Base-by-base conservation (phyloP, 2,888 invertebrate species). In the Acrobasis suavella region DNA sequence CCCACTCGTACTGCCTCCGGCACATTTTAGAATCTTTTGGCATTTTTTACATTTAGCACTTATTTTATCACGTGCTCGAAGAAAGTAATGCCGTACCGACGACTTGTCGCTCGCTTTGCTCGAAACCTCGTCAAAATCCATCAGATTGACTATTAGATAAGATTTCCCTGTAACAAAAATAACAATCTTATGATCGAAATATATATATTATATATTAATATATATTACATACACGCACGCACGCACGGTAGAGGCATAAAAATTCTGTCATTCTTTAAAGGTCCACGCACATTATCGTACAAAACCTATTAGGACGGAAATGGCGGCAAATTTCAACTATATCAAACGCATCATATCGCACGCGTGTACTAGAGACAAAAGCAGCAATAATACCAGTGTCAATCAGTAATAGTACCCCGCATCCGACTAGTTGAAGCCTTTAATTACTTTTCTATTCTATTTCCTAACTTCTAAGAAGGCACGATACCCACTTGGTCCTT, bases 1-100 rank as follows among this genome's bases (percentile, higher is more conserved):
- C 10, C 58, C 32, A 15, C 51, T 52, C 17, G 62, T 62, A 32
- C 51, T 42, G 37, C 62, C 62, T 12, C 62, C 58, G 15, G 14
- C 52, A 32, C 42, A 62, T 22, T 51, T 62, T 37, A 62, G 14
- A 15, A 62, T 22, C 32, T 62, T 62, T 22, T 39, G n/a, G 37
- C 62, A 63, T 38, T n/a, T 54, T 63, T 59, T 63, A 42, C 59
- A 63, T 62, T 62, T 62, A 14, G 62, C 62, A 50, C 55, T 15
- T 37, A 9, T 62, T 62, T 62, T 62, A 38, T 50, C 39, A 16
- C 49, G 46, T 14, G 22, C 50, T 58, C 62, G 49, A 14, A 62
- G 22, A 39, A 62, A 62, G 16, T 50, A 50, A 38, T 37, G 50
- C 62, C 58, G 58, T 22, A 58, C 58, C 37, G 62, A 46, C 14